A percentile compares a stretch with the other conserved stretches of the same genome.
phyloP scores from a whole-genome alignment of 2,888 invertebrate genomes.

The Mythimna loreyi region DNA sequence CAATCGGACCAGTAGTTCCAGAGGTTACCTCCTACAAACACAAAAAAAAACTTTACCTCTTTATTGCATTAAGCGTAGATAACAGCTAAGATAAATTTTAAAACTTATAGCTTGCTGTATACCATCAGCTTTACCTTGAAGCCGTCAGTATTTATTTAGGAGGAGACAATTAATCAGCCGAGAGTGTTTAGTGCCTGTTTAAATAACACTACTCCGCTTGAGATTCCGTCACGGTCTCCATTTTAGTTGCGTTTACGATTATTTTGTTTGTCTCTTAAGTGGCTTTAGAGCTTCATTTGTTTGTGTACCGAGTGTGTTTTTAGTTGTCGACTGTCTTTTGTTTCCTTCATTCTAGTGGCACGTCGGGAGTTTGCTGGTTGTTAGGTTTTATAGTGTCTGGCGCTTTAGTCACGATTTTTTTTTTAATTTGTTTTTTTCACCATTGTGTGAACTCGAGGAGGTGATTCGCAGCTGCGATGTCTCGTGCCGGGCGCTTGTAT shows the following conservation, averaged over 20 bases:
- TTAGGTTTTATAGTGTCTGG: background rate
- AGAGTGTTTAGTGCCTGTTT: slow-evolving; percentile 66
- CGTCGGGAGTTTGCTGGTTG: background rate
- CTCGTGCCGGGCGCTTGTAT: too few species aligned
- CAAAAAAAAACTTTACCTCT: too few species aligned
- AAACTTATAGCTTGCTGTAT: slow-evolving; percentile 14
- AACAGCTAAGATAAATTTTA: background rate
- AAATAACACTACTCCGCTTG: slow-evolving; percentile 68
- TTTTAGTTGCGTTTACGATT: slow-evolving; percentile 52
- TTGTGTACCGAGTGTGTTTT: slow-evolving; percentile 34
- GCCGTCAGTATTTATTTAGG: slow-evolving; percentile 74
- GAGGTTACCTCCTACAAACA: too few species aligned
- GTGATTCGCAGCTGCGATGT: too few species aligned
- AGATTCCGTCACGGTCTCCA: slow-evolving; percentile 53
- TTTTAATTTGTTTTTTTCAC: too few species aligned
- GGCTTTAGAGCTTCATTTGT: slow-evolving; percentile 45
- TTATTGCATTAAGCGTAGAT: too few species aligned
- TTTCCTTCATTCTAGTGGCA: background rate
- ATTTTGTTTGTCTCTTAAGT: slow-evolving; percentile 51
- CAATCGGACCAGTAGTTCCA: too few species aligned
- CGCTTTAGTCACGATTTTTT: too few species aligned
- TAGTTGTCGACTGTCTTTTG: slow-evolving; percentile 17
- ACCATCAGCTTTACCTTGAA: slow-evolving; percentile 7
- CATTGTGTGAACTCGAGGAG: too few species aligned
- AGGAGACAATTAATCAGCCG: slow-evolving; percentile 74